Evolutionary conservation across 2,797 vertebrate genomes (phyloP).

Genomic region (Tangara arthus): DNA sequence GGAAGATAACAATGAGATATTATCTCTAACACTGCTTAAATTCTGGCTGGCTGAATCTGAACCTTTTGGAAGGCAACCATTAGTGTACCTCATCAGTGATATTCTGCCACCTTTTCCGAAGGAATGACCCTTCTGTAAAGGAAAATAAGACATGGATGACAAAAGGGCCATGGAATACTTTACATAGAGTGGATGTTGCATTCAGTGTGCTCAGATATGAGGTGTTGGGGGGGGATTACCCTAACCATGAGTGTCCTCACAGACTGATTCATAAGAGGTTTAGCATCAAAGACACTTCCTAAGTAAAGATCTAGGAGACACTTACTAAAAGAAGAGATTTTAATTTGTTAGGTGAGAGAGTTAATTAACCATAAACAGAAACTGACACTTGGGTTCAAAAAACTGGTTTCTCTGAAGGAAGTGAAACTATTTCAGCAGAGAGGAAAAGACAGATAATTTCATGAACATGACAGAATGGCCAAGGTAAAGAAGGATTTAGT

Average conservation of each 20-base stretch:
- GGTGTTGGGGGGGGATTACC: background rate
- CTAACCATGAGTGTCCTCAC: background rate
- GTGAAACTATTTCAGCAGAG: background rate
- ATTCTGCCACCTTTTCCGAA: background rate
- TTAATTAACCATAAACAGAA: background rate
- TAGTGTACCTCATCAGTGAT: background rate
- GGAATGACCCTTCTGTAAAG: background rate
- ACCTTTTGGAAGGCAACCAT: background rate
- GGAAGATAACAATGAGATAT: background rate
- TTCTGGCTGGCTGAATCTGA: background rate
- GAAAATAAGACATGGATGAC: background rate
- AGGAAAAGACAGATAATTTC: background rate
- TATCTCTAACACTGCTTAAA: background rate
- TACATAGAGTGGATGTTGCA: background rate
- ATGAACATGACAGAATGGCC: background rate
- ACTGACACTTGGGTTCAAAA: background rate
- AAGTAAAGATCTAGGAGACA: background rate
- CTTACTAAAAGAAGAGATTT: background rate
- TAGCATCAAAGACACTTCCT: background rate
- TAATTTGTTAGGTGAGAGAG: background rate
- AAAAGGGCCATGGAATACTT: background rate
- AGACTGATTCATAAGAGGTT: background rate
- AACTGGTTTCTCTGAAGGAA: background rate
- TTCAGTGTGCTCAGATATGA: background rate
- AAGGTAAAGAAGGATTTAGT: background rate